phyloP scores from a whole-genome alignment of 2,797 vertebrate species.

The Smutsia temminckii region DNA sequence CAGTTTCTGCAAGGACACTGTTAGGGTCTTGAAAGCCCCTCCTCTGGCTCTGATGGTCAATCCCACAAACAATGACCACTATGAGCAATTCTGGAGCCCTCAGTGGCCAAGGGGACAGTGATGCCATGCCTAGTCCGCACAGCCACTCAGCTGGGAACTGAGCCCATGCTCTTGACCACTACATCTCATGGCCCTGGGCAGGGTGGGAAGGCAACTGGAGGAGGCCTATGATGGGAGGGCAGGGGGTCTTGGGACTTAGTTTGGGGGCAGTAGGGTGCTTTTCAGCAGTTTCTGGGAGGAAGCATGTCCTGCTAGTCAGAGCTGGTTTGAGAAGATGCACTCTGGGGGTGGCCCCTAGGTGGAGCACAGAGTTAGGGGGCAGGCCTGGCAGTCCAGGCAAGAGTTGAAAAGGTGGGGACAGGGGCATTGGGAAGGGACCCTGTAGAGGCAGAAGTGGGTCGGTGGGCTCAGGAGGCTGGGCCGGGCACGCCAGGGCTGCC shows the following conservation, averaged over 20 bases:
- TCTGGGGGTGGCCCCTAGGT: neutral
- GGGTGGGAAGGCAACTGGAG: neutral
- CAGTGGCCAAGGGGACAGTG: rapidly evolving
- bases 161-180: rapidly evolving
- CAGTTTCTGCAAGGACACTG: neutral
- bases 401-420: neutral
- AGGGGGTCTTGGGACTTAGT: neutral
- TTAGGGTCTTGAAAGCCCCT: neutral
- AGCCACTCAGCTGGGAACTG: neutral
- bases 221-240: neutral
- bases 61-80: neutral
- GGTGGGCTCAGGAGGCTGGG: rapidly evolving
- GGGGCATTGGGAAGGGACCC: neutral
- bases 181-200: rapidly evolving
- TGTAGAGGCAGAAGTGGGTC: neutral
- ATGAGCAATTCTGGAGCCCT: neutral
- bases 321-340: neutral
- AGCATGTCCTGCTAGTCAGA: neutral
- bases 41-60: neutral
- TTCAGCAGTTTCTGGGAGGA: neutral
- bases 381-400: neutral
- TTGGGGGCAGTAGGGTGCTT: neutral
- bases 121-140: rapidly evolving
- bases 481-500: neutral
- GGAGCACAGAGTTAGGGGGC: too few species aligned